A percentile compares a stretch with the other conserved stretches of the same genome.
phyloP scores from a whole-genome alignment of 2,888 invertebrate genomes.

The Stenotaenia linearis region DNA sequence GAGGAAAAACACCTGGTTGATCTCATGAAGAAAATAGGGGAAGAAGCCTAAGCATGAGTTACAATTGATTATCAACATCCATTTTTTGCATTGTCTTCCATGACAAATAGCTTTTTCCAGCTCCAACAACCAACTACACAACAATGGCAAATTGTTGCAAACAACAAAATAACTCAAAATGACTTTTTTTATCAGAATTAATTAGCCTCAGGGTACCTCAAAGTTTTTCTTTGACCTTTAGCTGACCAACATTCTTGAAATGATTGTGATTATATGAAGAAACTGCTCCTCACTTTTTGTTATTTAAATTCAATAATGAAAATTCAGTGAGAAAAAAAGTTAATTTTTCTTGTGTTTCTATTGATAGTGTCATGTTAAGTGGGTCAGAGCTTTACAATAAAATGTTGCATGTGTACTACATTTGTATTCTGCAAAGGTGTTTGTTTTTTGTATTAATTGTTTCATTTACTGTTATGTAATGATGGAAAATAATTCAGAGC shows the following conservation, averaged over 20 bases:
- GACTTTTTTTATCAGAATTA: neutral
- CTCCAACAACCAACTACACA: too few species aligned
- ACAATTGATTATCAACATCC: neutral
- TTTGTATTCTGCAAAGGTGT: neutral
- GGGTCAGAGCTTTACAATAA: neutral
- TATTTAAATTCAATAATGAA: too few species aligned
- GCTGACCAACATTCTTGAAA: neutral
- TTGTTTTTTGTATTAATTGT: neutral
- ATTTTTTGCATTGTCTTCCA: neutral
- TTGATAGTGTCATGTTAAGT: neutral
- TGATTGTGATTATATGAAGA: neutral
- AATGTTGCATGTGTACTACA: neutral
- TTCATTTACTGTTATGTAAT: neutral
- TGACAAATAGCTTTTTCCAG: neutral
- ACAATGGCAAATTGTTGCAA: too few species aligned
- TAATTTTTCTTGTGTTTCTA: neutral
- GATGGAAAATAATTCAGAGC: neutral
- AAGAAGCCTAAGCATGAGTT: neutral
- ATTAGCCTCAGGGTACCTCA: neutral
- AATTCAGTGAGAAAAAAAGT: neutral
- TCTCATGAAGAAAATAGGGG: neutral
- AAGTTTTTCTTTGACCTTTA: neutral
- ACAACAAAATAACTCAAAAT: too few species aligned
- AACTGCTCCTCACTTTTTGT: neutral
- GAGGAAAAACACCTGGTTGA: slow-evolving; percentile 12